Conservation (phyloP, 2,113 vertebrate genomes). For the Dinomys branickii region DNA sequence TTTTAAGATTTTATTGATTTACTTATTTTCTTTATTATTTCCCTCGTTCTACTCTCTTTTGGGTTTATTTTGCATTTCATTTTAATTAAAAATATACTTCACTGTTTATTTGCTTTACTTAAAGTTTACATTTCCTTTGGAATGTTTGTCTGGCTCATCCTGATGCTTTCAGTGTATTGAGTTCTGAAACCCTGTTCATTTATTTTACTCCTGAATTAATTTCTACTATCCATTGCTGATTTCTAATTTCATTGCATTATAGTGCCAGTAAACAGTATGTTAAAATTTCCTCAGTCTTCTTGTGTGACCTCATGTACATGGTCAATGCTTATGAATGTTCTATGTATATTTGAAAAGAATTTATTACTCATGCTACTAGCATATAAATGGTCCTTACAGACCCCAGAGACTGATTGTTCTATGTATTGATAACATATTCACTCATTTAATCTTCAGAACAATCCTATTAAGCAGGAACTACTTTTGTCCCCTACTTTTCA, state of each 20-base stretch:
- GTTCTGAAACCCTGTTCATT: neutral
- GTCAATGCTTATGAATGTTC: neutral
- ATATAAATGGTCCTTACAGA: neutral
- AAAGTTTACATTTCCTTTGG: neutral
- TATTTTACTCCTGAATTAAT: neutral
- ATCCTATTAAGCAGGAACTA: neutral
- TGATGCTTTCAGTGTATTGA: neutral
- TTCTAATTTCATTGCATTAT: neutral
- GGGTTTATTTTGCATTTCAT: neutral
- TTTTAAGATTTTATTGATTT: constrained; percentile 21
- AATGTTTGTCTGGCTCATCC: neutral
- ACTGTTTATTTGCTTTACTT: neutral
- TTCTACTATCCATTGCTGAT: neutral
- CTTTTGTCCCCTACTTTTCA: neutral
- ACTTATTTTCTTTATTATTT: neutral
- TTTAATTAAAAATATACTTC: neutral
- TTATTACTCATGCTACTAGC: neutral
- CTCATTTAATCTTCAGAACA: neutral
- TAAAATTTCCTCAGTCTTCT: neutral
- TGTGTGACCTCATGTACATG: neutral
- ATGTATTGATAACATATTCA: neutral
- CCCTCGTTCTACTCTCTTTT: constrained; percentile 1
- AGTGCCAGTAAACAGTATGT: neutral
- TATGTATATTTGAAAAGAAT: neutral
- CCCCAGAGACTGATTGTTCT: neutral